Base-by-base conservation (phyloP, 2,113 vertebrate genomes). In the Serilophus lunatus region DNA sequence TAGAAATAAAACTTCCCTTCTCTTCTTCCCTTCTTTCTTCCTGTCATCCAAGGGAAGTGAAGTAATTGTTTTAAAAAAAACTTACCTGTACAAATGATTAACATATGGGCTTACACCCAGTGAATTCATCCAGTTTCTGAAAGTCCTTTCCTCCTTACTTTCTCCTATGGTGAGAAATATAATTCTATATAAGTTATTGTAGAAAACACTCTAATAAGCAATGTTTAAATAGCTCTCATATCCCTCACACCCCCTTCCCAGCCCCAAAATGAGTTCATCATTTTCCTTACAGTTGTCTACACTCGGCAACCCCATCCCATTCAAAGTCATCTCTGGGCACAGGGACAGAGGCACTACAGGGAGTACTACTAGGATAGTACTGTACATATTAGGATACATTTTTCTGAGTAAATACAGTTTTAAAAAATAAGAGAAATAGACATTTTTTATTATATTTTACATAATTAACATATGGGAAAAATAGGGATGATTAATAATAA, bases 101-200 rank as follows among this genome's bases (percentile, higher is more conserved):
- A 99, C 98, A 63, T 98, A 98, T 2, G 99, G 99, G 95, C 84
- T 98, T 49, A 99, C 98, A 16, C 99, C 99, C 96, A 99, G 97
- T 45, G 99, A 99, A 98, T 99, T 99, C 98, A 99, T 99, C 99
- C 99, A 99, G 96, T 99, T 99, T 76, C 99, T 97, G 95, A 99
- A 99, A 23, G 99, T 99, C 91, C 98, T 98, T 96, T 99, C 99
- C 92, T 99, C 99, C 13, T 98, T 98, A 90, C 98, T 98, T 96
- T 99, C 99, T 74, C 97, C 99, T 99, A 97, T 16, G 65, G 87
- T 53, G 54, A 94, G 68, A 94, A 93, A 96, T 53, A 92, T 2
- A 96, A 91, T 45, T 93, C 50, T 49, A 26, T 64, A 13, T 81
- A 96, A 96, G 92, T 96, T 85, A 93, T 35, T 65, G 19, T 69